Conservation (phyloP, 2,797 vertebrate species). For the Malurus leucopterus region DNA sequence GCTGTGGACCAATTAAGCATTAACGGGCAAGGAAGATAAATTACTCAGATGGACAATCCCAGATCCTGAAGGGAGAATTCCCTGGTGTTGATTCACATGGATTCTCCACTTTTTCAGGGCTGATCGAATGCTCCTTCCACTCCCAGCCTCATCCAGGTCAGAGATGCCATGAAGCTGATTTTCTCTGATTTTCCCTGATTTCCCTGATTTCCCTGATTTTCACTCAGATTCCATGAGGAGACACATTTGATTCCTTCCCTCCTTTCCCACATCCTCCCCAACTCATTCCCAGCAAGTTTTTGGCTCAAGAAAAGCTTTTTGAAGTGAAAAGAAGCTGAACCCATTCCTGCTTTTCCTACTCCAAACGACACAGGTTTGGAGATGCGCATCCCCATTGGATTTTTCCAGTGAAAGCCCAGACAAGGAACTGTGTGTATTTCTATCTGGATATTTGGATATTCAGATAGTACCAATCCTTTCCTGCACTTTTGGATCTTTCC, state of each 20-base stretch:
- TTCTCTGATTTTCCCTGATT: neutral
- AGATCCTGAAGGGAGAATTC: neutral
- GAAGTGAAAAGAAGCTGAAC: neutral
- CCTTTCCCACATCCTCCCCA: neutral
- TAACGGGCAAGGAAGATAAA: neutral
- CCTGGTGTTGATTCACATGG: neutral
- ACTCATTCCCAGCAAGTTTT: neutral
- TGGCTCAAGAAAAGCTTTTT: neutral
- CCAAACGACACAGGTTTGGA: neutral
- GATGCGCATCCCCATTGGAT: rapidly evolving
- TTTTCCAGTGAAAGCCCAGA: neutral
- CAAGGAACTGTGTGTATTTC: neutral
- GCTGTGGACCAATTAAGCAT: neutral
- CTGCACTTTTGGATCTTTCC: neutral
- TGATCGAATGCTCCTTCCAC: neutral
- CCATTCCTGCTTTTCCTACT: neutral
- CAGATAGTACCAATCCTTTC: neutral
- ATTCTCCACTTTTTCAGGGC: neutral
- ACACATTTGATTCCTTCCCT: neutral
- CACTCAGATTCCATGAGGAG: rapidly evolving
- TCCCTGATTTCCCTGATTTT: neutral
- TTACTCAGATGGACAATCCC: neutral
- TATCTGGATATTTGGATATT: neutral
- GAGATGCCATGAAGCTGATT: neutral
- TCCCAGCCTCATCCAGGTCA: neutral